Conservation (phyloP, 1,140 invertebrate species). For the Riptortus pedestris region DNA sequence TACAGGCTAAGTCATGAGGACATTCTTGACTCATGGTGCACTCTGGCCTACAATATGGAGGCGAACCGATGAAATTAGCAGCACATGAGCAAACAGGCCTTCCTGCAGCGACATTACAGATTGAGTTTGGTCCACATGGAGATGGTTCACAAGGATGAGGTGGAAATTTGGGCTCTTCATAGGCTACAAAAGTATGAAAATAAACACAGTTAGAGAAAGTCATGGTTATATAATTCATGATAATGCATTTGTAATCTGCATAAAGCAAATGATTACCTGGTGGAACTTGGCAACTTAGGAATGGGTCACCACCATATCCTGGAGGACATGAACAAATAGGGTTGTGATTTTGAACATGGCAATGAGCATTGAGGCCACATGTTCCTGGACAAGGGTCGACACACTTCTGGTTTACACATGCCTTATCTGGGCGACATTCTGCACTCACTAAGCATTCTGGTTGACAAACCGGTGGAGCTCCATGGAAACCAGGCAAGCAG, state of each 20-base stretch:
- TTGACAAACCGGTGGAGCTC: conserved; percentile 65
- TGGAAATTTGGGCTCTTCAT: conserved; percentile 34
- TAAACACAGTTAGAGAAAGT: neutral
- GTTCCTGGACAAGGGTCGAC: conserved; percentile 64
- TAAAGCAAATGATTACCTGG: conserved; percentile 31
- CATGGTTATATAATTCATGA: neutral
- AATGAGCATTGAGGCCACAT: conserved; percentile 62
- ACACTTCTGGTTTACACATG: conserved; percentile 68
- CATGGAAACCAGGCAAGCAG: conserved; percentile 65
- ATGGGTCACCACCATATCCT: conserved; percentile 69
- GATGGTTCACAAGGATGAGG: conserved; percentile 63
- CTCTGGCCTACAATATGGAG: conserved; percentile 48
- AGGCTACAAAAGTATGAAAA: conserved; percentile 30
- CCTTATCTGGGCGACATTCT: conserved; percentile 62
- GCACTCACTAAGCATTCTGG: conserved; percentile 70
- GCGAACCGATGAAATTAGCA: conserved; percentile 45
- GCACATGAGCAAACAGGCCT: conserved; percentile 67
- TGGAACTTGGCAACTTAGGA: conserved; percentile 52
- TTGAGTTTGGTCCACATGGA: conserved; percentile 74
- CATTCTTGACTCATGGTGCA: conserved; percentile 49
- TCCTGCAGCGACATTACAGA: conserved; percentile 67
- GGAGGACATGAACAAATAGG: conserved; percentile 66
- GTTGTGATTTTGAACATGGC: conserved; percentile 68
- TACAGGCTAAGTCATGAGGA: conserved; percentile 56
- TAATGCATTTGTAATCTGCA: neutral